Evolutionary conservation across 30 jellyfish, hydroid and myxozoan species (phyloP), one percentile per base, ranked within the genome.

Genomic region (Hydra vulgaris): DNA sequence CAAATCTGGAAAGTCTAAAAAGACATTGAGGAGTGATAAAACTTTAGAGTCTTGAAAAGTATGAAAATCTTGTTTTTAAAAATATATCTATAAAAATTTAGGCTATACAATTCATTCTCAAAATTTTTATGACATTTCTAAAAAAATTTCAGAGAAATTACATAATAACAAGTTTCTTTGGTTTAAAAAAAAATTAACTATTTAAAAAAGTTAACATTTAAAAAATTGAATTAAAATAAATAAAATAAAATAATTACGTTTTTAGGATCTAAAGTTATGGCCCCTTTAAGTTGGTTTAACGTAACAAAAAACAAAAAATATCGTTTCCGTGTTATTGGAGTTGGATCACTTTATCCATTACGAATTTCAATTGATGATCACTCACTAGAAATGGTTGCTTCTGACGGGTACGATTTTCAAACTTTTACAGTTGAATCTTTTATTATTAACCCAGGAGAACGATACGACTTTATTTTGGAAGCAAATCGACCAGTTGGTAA

Each of bases 241-340:
- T 3, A 40, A 3, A 40, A n/a, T n/a, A n/a, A n/a, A n/a, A n/a
- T n/a, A n/a, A n/a, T n/a, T n/a, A n/a, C n/a, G n/a, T n/a, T 56
- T 81, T 40, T 72, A 89, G 97, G 97, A 23, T 18, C 71, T 21
- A 73, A 79, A 25, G 66, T 56, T 12, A 90, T 82, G 77, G 90
- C 93, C 21, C 98, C 98, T 19, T 71, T 91, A 27, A 67, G 92
- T 0, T 84, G 95, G 95, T 91, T 22, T 80, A 86, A 83, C 75
- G 96, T 91, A 54, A 82, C 91, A 17, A 69, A 70, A 26, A 96
- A 96, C 70, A 86, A 80, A 54, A 77, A 82, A 26, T 92, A 87
- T 18, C 89, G 98, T n/a, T 91, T 91, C 85, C 84, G 98, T 66
- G 98, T 91, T 53, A 91, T 91, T 17, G 95, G 89, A 69, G 95